These are phyloP conservation scores for Apamea crenata DNA, from an alignment of 2,888 invertebrate genomes.

Conservation along the genomic window DNA sequence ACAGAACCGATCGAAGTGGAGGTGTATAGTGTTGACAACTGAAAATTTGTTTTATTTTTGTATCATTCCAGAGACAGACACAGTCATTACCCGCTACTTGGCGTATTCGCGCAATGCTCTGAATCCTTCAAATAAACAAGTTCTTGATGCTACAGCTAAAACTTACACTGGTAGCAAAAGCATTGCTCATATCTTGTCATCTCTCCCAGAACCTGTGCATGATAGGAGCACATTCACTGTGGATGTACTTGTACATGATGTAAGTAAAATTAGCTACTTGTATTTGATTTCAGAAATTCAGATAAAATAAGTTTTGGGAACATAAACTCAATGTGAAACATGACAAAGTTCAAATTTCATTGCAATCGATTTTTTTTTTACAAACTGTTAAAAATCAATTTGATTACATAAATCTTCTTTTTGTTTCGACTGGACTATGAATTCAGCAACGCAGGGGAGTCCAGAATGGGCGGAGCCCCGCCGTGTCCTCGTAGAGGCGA, in stretches of 20 bases:
- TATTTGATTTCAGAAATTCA: not conserved
- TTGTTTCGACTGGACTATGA: no score
- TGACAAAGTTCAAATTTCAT: not conserved
- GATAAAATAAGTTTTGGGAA: not conserved
- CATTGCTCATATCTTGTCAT: constrained; percentile 24
- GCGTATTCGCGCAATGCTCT: constrained; percentile 68
- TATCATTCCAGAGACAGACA: constrained; percentile 53
- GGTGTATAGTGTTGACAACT: not conserved
- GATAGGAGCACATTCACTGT: constrained; percentile 81
- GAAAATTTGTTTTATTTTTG: not conserved
- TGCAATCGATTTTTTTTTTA: not conserved
- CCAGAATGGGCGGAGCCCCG: no score
- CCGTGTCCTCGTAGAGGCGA: no score
- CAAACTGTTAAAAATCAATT: not conserved
- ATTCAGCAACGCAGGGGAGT: no score
- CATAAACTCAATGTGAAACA: not conserved
- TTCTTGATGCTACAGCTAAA: not conserved
- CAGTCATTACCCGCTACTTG: constrained; percentile 44
- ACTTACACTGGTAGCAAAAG: not conserved
- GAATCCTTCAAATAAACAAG: constrained; percentile 45
- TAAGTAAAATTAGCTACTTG: constrained; percentile 68
- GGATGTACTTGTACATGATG: constrained; percentile 81
- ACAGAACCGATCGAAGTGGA: no score
- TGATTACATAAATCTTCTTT: not conserved
- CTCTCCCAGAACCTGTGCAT: constrained; percentile 77